Evolutionary conservation across 2,797 vertebrate species (phyloP).

Genomic region (Hydrophis major): DNA sequence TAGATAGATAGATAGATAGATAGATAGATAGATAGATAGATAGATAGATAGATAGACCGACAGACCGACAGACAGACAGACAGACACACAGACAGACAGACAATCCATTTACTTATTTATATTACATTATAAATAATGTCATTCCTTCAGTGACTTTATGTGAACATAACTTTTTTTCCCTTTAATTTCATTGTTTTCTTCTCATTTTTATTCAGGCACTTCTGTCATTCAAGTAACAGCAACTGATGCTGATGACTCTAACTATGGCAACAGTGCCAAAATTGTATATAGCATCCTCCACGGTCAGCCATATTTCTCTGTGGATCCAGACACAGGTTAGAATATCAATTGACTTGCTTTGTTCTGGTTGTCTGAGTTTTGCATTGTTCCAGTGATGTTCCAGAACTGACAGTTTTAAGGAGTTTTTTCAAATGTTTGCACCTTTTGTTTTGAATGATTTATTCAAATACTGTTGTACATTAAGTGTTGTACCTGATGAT

Average conservation of each 20-base stretch:
- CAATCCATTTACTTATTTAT: background rate
- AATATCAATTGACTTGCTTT: background rate
- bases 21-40: no score
- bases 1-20: background rate
- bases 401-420: background rate
- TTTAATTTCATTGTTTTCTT: constrained; percentile 9
- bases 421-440: background rate
- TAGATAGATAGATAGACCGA: no score
- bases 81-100: background rate
- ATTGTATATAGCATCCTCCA: constrained; percentile 95
- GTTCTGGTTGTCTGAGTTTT: background rate
- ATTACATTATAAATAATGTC: background rate
- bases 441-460: background rate
- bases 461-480: background rate
- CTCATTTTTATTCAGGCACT: constrained; percentile 76
- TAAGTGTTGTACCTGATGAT: no score
- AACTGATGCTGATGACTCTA: constrained; percentile 89
- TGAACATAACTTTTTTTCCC: background rate
- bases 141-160: background rate
- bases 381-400: background rate
- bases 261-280: constrained; percentile 95
- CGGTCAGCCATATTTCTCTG: constrained; percentile 95
- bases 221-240: constrained; percentile 90
- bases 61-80: background rate
- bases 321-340: constrained; percentile 93